Conservation (phyloP, 2,888 invertebrate species). For the Synergus japonicus region DNA sequence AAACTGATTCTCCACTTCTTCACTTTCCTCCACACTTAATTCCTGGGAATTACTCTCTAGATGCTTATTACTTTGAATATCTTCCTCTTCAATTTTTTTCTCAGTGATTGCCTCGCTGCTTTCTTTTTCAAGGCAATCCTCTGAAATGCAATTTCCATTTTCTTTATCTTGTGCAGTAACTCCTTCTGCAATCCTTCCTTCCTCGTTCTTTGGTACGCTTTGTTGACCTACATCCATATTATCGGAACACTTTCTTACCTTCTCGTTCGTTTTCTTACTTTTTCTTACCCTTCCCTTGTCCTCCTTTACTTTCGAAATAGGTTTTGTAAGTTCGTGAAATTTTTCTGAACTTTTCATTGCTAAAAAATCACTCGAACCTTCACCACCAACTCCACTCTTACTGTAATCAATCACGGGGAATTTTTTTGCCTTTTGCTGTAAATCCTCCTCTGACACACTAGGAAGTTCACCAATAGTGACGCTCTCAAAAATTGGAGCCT, state of each 20-base stretch:
- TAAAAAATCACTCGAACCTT: constrained; percentile 62
- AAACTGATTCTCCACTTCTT: constrained; percentile 18
- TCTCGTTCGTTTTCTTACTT: constrained; percentile 58
- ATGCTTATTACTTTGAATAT: not conserved
- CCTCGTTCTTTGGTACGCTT: not conserved
- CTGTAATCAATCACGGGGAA: constrained; percentile 69
- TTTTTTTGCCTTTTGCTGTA: constrained; percentile 68
- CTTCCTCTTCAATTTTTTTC: not conserved
- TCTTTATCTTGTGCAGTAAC: constrained; percentile 32
- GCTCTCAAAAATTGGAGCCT: constrained; percentile 69
- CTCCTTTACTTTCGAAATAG: constrained; percentile 58
- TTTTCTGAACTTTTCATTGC: constrained; percentile 54
- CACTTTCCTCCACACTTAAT: constrained; percentile 30
- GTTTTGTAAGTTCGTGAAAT: constrained; percentile 56
- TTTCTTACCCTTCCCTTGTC: constrained; percentile 59
- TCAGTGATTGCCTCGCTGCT: constrained; percentile 1
- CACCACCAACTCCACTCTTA: constrained; percentile 55
- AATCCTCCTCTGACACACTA: constrained; percentile 63
- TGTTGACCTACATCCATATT: constrained; percentile 47
- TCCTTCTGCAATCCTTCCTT: constrained; percentile 21
- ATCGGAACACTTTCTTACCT: constrained; percentile 55
- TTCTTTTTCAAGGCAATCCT: constrained; percentile 25
- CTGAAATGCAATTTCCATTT: constrained; percentile 35
- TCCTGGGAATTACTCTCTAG: not conserved
- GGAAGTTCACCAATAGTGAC: constrained; percentile 69